These are phyloP conservation scores for Calameuta pallipes DNA, from an alignment of 2,888 invertebrate species.

Conservation along the genomic window DNA sequence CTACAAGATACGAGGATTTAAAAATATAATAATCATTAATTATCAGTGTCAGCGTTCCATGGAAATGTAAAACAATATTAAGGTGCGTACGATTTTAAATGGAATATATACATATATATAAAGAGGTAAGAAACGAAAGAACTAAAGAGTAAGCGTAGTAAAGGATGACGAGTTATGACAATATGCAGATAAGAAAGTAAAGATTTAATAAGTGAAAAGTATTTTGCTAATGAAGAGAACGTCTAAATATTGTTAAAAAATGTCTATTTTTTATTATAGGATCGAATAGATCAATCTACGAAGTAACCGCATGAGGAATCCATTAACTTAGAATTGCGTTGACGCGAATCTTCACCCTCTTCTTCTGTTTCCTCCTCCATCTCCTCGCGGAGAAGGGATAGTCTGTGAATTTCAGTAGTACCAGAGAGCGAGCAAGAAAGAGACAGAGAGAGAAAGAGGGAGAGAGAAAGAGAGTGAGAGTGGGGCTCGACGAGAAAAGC, in stretches of 20 bases:
- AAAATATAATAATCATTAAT: neutral
- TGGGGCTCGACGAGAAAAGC: constrained; percentile 52
- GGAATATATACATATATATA: neutral
- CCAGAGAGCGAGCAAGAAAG: neutral
- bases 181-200: neutral
- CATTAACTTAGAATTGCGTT: neutral
- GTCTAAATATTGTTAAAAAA: neutral
- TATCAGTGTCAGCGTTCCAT: neutral
- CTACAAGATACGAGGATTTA: neutral
- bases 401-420: neutral
- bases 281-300: neutral
- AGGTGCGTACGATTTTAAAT: neutral
- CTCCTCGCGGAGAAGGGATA: neutral
- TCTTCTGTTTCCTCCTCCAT: too few relatives aligned
- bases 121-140: neutral
- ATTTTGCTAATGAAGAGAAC: neutral
- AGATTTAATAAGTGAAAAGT: neutral
- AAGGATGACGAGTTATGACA: neutral
- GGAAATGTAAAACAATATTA: neutral
- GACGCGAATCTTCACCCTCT: too few relatives aligned
- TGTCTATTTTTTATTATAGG: neutral
- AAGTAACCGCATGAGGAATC: neutral
- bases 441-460: neutral
- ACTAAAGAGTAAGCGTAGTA: too few relatives aligned
- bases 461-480: constrained; percentile 24